Evolutionary conservation across 2,113 vertebrate genomes (phyloP).

Genomic region (Arenaria interpres): DNA sequence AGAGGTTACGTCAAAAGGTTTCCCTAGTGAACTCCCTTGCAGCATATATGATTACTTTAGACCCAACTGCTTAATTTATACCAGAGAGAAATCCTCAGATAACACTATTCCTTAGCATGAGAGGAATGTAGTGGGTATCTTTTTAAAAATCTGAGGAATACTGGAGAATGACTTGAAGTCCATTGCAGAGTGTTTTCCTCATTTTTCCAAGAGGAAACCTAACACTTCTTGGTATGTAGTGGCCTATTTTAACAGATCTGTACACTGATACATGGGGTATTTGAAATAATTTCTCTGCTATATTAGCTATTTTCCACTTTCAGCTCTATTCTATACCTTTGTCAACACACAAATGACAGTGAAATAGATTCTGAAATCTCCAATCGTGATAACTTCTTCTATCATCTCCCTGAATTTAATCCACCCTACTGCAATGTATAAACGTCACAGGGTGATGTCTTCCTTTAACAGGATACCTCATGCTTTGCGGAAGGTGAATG

Average conservation of each 20-base stretch:
- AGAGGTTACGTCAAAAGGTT: constrained; percentile 36
- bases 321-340: neutral
- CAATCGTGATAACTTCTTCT: neutral
- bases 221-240: neutral
- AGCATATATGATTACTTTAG: neutral
- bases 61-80: neutral
- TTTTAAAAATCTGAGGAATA: neutral
- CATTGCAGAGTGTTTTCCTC: neutral
- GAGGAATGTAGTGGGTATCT: neutral
- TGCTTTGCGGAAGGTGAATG: neutral
- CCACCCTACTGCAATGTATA: neutral
- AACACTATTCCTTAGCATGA: neutral
- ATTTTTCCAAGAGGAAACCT: neutral
- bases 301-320: neutral
- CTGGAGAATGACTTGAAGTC: neutral
- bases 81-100: neutral
- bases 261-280: neutral
- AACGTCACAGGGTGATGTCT: neutral
- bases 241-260: neutral
- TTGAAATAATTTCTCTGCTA: neutral
- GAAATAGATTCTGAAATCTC: neutral
- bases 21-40: neutral
- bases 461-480: neutral
- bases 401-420: neutral
- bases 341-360: neutral